These are phyloP conservation scores for Myrmecobius fasciatus DNA, from an alignment of 2,113 vertebrate species.

Conservation along the genomic window DNA sequence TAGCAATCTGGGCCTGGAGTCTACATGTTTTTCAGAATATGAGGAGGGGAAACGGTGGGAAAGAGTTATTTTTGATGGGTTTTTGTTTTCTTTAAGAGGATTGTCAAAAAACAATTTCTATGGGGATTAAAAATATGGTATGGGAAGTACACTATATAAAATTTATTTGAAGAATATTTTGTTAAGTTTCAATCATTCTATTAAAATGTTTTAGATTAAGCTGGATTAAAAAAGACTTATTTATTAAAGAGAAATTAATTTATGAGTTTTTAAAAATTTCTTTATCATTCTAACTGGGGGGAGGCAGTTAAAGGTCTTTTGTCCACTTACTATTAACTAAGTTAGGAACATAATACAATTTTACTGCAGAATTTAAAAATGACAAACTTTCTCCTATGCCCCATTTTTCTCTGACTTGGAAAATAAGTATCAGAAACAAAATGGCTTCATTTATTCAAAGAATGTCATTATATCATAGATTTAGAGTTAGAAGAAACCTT, in stretches of 20 bases:
- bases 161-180: neutral
- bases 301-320: slow-evolving; percentile 7
- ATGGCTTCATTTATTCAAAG: neutral
- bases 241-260: slow-evolving; percentile 18
- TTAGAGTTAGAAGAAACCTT: neutral
- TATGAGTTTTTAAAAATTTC: slow-evolving; percentile 26
- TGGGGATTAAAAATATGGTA: neutral
- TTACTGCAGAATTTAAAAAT: neutral
- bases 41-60: neutral
- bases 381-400: neutral
- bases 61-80: neutral
- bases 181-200: neutral
- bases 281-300: neutral
- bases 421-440: slow-evolving; percentile 28
- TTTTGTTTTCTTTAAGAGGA: neutral
- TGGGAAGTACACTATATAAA: neutral
- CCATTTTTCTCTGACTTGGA: neutral
- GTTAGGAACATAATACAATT: slow-evolving; percentile 35
- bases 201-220: slow-evolving; percentile 33
- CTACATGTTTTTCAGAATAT: slow-evolving; percentile 14
- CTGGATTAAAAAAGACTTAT: slow-evolving; percentile 10
- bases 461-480: neutral
- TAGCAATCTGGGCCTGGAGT: neutral
- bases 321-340: neutral
- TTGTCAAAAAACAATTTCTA: slow-evolving; percentile 32